A percentile compares a stretch with the other conserved stretches of the same genome.
phyloP scores from a whole-genome alignment of 2,797 vertebrate species.

The Halcyon chelicuti region DNA sequence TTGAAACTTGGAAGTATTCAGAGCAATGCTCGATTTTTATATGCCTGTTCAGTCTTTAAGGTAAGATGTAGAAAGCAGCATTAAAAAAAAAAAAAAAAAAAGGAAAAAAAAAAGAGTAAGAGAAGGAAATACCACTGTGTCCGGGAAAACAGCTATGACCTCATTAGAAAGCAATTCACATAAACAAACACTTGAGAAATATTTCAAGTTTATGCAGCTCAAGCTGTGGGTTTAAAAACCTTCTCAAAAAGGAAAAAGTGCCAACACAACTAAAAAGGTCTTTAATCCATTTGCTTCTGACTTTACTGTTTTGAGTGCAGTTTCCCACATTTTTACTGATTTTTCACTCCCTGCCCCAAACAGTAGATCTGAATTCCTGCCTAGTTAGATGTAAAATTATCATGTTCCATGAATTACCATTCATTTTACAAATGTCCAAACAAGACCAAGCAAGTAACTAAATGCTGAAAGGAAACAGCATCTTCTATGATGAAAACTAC shows the following conservation, averaged over 20 bases:
- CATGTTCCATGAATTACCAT: neutral
- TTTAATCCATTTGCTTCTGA: constrained; percentile 50
- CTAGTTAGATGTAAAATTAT: constrained; percentile 14
- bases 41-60: constrained; percentile 17
- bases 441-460: neutral
- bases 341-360: neutral
- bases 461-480: neutral
- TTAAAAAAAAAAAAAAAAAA: neutral
- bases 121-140: constrained; percentile 64
- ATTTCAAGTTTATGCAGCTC: constrained; percentile 66
- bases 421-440: neutral
- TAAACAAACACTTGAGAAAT: constrained; percentile 73
- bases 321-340: constrained; percentile 41
- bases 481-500: neutral
- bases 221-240: constrained; percentile 57
- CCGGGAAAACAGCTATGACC: constrained; percentile 63
- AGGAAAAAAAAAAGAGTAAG: neutral
- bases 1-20: neutral
- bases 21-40: neutral
- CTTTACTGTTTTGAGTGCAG: constrained; percentile 3
- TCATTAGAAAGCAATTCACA: constrained; percentile 71
- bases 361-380: constrained; percentile 10
- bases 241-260: constrained; percentile 28
- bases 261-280: constrained; percentile 30
- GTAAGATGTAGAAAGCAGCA: constrained; percentile 38